These are phyloP conservation scores for Lampropteryx suffumata DNA, from an alignment of 2,888 invertebrate species.

Conservation along the genomic window DNA sequence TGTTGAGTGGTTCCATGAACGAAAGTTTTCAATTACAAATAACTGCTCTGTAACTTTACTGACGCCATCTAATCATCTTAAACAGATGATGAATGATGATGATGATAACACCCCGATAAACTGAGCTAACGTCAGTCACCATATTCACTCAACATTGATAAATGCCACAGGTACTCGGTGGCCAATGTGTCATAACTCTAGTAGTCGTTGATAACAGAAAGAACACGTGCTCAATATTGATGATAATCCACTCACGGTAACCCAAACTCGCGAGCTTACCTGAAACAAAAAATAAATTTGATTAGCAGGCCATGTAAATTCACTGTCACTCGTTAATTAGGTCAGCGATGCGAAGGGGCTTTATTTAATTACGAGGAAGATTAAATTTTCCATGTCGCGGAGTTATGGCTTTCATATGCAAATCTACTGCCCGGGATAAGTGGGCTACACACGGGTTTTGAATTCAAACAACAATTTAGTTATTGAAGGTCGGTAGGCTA, in stretches of 20 bases:
- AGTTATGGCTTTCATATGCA: conserved; percentile 76
- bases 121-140: no score
- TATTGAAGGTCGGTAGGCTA: no score
- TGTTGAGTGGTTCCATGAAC: no score
- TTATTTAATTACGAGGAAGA: conserved; percentile 72
- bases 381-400: conserved; percentile 73
- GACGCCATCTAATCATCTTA: no score
- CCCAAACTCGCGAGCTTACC: conserved; percentile 40
- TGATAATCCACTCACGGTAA: conserved; percentile 11
- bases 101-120: no score
- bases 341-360: conserved; percentile 57
- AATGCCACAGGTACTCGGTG: no score
- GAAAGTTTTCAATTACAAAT: no score
- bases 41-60: no score
- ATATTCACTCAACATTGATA: no score
- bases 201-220: no score
- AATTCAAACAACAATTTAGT: background rate
- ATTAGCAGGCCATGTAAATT: conserved; percentile 39
- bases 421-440: conserved; percentile 47
- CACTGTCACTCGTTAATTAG: conserved; percentile 54
- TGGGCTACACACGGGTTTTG: conserved; percentile 19
- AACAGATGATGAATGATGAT: no score
- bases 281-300: conserved; percentile 52
- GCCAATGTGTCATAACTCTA: no score
- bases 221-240: conserved; percentile 1